These are phyloP conservation scores for Megalonaias nervosa DNA, from an alignment of 1,140 invertebrate genomes.

Conservation along the genomic window DNA sequence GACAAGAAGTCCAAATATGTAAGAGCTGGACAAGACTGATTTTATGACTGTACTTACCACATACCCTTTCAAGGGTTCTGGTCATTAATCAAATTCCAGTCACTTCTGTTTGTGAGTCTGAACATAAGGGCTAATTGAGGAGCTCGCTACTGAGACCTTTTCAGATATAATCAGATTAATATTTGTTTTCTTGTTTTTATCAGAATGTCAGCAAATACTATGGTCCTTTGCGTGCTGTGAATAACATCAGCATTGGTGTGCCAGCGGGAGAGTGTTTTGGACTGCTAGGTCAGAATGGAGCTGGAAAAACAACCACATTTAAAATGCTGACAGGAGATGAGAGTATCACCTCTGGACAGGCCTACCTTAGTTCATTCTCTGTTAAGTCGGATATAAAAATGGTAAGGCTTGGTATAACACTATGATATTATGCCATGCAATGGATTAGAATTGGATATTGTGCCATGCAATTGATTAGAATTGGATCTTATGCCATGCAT, in stretches of 20 bases:
- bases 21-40: too few species aligned
- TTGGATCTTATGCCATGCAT: too few species aligned
- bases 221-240: constrained; percentile 76
- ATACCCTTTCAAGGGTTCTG: too few species aligned
- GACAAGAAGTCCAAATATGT: too few species aligned
- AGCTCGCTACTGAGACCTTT: too few species aligned
- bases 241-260: constrained; percentile 65
- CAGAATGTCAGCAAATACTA: constrained; percentile 40
- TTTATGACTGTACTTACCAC: too few species aligned
- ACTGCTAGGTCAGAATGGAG: constrained; percentile 88
- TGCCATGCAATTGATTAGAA: too few species aligned
- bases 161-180: neutral
- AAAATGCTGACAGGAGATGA: constrained; percentile 82
- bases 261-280: constrained; percentile 88
- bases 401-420: constrained; percentile 48
- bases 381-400: constrained; percentile 70
- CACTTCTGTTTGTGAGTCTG: too few species aligned
- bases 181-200: constrained; percentile 1
- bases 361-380: constrained; percentile 57
- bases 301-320: constrained; percentile 93
- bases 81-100: too few species aligned
- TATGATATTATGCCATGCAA: too few species aligned
- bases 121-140: too few species aligned
- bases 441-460: too few species aligned
- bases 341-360: constrained; percentile 64